Conservation (phyloP, 2,888 invertebrate species). For the Tetanocera ferruginea region DNA sequence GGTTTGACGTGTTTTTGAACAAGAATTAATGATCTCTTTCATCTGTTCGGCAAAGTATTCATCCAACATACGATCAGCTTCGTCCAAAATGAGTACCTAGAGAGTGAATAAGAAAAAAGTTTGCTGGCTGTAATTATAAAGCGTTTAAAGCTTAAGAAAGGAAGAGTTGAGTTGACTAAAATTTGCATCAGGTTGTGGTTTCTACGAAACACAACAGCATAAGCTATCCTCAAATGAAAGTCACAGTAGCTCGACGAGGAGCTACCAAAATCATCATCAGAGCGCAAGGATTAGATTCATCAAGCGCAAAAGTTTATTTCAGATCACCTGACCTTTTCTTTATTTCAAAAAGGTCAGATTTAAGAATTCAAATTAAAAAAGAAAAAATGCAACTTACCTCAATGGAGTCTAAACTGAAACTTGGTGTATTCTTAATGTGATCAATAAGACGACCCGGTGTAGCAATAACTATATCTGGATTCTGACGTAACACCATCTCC, state of each 20-base stretch:
- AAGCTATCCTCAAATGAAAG: constrained; percentile 44
- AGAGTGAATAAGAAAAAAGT: background rate
- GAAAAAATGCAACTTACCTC: constrained; percentile 77
- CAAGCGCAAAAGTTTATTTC: constrained; percentile 47
- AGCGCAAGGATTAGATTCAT: constrained; percentile 70
- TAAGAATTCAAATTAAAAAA: background rate
- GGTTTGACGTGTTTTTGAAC: constrained; percentile 92
- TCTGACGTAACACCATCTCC: constrained; percentile 86
- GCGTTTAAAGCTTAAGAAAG: background rate
- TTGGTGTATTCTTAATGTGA: constrained; percentile 95
- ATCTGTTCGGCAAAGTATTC: constrained; percentile 99
- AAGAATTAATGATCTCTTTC: constrained; percentile 96
- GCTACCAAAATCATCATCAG: constrained; percentile 51
- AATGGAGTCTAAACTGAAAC: constrained; percentile 89
- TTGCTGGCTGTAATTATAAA: background rate
- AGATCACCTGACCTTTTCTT: background rate
- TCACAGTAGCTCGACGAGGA: constrained; percentile 32
- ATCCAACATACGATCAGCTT: constrained; percentile 92
- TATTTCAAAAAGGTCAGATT: background rate
- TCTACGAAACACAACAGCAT: constrained; percentile 47
- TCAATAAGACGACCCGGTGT: constrained; percentile 98
- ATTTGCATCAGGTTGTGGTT: constrained; percentile 56
- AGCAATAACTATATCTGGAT: constrained; percentile 97
- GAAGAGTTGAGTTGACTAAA: background rate
- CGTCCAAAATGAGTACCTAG: constrained; percentile 74